Evolutionary conservation across 1,140 invertebrate genomes (phyloP).

Genomic region (Arctopsyche grandis): DNA sequence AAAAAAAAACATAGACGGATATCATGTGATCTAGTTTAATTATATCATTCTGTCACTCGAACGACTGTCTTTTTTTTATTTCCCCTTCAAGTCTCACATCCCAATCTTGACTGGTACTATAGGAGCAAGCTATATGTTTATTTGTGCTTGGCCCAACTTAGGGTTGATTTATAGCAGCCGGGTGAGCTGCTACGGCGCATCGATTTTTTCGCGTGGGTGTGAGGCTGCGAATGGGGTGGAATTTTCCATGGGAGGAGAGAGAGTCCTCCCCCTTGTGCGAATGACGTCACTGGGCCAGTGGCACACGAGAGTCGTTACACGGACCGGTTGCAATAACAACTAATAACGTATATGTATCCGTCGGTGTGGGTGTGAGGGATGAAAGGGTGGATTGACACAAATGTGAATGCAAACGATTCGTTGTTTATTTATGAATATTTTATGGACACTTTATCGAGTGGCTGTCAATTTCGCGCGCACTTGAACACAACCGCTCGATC

Average conservation of each 20-base stretch:
- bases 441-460: too few relatives aligned
- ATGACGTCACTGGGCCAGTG: slow-evolving; percentile 8
- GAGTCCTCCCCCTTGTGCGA: background rate
- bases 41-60: too few relatives aligned
- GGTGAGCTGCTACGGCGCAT: background rate
- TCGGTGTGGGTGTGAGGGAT: background rate
- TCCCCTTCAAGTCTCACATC: too few relatives aligned
- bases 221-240: background rate
- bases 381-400: background rate
- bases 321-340: background rate
- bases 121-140: too few relatives aligned
- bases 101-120: too few relatives aligned
- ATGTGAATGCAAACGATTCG: too few relatives aligned
- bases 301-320: background rate
- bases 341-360: background rate
- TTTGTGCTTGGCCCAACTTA: background rate
- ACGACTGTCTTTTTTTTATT: too few relatives aligned
- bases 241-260: background rate
- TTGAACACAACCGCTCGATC: too few relatives aligned
- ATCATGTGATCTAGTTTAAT: too few relatives aligned
- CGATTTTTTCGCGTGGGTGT: slow-evolving; percentile 8
- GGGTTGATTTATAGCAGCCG: background rate
- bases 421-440: too few relatives aligned
- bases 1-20: too few relatives aligned
- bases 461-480: too few relatives aligned